Evolutionary conservation across 1,140 invertebrate genomes (phyloP).

Genomic region (Stegodyphus dumicola): DNA sequence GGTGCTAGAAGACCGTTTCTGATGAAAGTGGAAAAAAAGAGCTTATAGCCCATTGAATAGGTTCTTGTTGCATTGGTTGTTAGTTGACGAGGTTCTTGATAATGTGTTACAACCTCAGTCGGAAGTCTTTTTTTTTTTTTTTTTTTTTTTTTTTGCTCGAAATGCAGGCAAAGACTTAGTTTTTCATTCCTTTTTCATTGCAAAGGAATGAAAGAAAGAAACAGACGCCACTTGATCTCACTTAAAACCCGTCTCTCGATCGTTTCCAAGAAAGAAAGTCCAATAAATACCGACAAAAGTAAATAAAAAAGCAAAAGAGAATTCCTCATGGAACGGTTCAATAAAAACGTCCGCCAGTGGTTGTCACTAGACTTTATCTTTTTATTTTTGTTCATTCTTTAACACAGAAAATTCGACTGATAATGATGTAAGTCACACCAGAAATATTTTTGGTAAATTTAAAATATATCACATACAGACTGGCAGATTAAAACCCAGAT

Average conservation of each 20-base stretch:
- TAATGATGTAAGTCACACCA: too few species aligned
- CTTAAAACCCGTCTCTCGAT: constrained; percentile 16
- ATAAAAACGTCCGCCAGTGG: not conserved
- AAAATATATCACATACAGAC: too few species aligned
- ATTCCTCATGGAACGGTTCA: constrained; percentile 10
- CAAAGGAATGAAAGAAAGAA: not conserved
- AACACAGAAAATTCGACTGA: too few species aligned
- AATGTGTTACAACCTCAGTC: not conserved
- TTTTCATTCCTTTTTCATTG: not conserved
- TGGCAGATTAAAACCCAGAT: too few species aligned
- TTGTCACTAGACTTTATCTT: too few species aligned
- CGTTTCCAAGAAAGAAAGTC: not conserved
- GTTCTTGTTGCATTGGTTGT: too few species aligned
- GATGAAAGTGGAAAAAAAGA: too few species aligned
- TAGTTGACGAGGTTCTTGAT: not conserved
- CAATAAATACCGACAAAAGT: not conserved
- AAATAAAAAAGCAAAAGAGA: not conserved
- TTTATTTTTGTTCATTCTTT: too few species aligned
- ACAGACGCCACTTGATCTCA: constrained; percentile 21
- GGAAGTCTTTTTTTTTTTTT: constrained; percentile 17
- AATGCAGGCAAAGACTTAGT: not conserved
- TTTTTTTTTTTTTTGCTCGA: not conserved
- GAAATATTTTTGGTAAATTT: too few species aligned
- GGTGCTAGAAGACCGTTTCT: too few species aligned
- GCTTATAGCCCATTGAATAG: too few species aligned